Evolutionary conservation across 2,113 vertebrate genomes (phyloP).

Genomic region (Paratilapia polleni): DNA sequence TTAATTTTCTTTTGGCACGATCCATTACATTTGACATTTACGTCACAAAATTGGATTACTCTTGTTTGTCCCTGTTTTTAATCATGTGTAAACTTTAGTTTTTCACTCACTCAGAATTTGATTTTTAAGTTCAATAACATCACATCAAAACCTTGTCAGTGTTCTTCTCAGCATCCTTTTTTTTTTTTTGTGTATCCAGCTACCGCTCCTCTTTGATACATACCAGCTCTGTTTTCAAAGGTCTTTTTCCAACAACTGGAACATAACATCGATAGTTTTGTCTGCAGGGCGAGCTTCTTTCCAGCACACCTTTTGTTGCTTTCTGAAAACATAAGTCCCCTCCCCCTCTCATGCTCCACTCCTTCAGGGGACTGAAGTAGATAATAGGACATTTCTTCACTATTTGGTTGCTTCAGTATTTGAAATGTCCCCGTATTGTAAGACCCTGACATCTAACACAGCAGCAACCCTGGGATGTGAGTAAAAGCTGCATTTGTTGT

Average conservation of each 20-base stretch:
- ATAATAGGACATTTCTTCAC: slow-evolving; percentile 73
- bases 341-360: slow-evolving; percentile 19
- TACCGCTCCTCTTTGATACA: slow-evolving; percentile 36
- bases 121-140: neutral
- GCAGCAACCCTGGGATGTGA: slow-evolving; percentile 51
- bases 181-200: neutral
- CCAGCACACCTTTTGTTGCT: slow-evolving; percentile 76
- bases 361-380: slow-evolving; percentile 60
- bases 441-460: slow-evolving; percentile 72
- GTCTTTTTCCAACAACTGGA: slow-evolving; percentile 24
- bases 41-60: neutral
- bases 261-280: slow-evolving; percentile 48
- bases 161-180: neutral
- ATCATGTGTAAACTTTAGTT: neutral
- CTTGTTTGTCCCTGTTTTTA: slow-evolving; percentile 16
- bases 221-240: slow-evolving; percentile 48
- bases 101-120: neutral
- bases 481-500: slow-evolving; percentile 73
- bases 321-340: slow-evolving; percentile 54
- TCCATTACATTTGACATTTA: slow-evolving; percentile 25
- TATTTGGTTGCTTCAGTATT: slow-evolving; percentile 68
- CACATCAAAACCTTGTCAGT: slow-evolving; percentile 32
- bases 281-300: slow-evolving; percentile 59
- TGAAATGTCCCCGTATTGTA: slow-evolving; percentile 74
- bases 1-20: slow-evolving; percentile 24